Base-by-base conservation (phyloP, 2,797 vertebrate genomes). In the Tarsius wallacei region DNA sequence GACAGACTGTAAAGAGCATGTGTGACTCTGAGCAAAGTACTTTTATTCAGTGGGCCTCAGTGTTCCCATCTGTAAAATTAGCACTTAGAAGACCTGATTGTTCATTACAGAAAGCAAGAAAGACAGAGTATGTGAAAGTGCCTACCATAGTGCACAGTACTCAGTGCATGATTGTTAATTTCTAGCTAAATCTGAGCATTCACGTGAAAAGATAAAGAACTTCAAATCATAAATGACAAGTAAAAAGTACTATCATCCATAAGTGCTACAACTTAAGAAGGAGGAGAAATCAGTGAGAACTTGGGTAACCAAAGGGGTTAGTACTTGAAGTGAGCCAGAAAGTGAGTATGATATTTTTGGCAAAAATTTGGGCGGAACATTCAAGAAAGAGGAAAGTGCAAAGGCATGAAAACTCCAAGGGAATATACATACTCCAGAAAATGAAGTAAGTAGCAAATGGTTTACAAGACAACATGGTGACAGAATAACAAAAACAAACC, bases 31-130 rank as follows among this genome's bases (percentile, higher is more conserved):
- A 26, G 10, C 49, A 49, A n/a, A 53, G 57, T 4, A 22, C 26
- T 66, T 24, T 47, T 70, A 17, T 19, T 71, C 10, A 19, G 31
- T 2, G 13, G 59, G 51, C 47, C 91, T 96, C n/a, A 0, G 33
- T 49, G n/a, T 91, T 74, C 64, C 42, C 63, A 19, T 12, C 85
- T 42, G 13, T 61, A 33, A n/a, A 66, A 53, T 5, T 51, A 51
- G 13, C 31, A 11, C 49, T 51, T 24, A 11, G 14, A 64, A 12
- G 1, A 3, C 5, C 59, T 1, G 1, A 15, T 8, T 7, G 9
- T 21, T 47, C 33, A 16, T 26, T 0, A 10, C 0, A 6, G 73
- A 49, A 3, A 24, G 15, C 31, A 11, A n/a, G 77, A 22, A 51
- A 66, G 42, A 16, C 1, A 3, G 28, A 33, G 13, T 22, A 24